A percentile compares a stretch with the other conserved stretches of the same genome.
phyloP scores from a whole-genome alignment of 2,797 vertebrate genomes.

The Falco peregrinus region DNA sequence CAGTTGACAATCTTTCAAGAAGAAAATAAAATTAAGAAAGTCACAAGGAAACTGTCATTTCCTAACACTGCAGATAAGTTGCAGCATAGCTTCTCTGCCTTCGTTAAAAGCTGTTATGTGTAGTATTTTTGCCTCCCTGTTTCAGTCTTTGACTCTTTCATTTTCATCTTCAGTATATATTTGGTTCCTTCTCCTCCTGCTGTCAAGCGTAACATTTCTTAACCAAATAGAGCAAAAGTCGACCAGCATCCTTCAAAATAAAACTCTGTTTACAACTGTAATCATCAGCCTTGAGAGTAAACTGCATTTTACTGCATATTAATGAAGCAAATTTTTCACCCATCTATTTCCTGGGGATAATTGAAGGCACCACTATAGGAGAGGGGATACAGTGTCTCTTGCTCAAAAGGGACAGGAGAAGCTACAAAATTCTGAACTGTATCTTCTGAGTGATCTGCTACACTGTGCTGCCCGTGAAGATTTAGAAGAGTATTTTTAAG shows the following conservation, averaged over 20 bases:
- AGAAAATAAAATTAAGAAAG: background rate
- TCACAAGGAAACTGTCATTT: background rate
- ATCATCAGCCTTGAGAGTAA: background rate
- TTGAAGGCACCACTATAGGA: background rate
- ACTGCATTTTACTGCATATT: conserved; percentile 6
- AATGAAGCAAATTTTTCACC: background rate
- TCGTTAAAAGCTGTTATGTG: background rate
- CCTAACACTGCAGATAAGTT: background rate
- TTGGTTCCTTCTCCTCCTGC: background rate
- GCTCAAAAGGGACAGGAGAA: background rate
- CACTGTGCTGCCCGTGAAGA: background rate
- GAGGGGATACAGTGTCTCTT: background rate
- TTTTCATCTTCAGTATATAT: background rate
- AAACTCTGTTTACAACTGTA: background rate
- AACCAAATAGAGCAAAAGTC: background rate
- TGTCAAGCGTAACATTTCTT: background rate
- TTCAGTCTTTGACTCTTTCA: background rate
- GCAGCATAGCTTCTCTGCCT: background rate
- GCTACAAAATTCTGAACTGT: background rate
- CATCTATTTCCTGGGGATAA: background rate
- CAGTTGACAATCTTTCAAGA: background rate
- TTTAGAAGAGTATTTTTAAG: background rate
- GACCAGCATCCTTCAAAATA: background rate
- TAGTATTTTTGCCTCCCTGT: background rate
- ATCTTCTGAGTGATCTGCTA: background rate